Evolutionary conservation across 1,140 invertebrate species (phyloP), one percentile per base, ranked within the genome.

Genomic region (Proctacanthus coquilletti): DNA sequence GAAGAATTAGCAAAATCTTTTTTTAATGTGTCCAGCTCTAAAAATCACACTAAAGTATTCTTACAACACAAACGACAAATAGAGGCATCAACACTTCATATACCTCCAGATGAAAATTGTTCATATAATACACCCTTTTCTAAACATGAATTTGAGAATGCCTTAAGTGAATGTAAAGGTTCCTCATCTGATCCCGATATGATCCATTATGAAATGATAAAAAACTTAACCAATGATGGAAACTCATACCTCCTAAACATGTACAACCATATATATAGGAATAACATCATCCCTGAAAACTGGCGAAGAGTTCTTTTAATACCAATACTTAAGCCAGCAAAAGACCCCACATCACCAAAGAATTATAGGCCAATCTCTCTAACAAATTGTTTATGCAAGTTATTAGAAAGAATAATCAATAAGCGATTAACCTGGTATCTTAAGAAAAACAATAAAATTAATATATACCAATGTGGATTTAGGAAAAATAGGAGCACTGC

Each of bases 291-390:
- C n/a, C n/a, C n/a, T n/a, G n/a, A n/a, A n/a, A n/a, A n/a, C n/a
- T n/a, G n/a, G n/a, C n/a, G n/a, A n/a, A n/a, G n/a, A n/a, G n/a
- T n/a, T n/a, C n/a, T n/a, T n/a, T n/a, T n/a, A n/a, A n/a, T n/a
- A n/a, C n/a, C n/a, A n/a, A n/a, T n/a, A n/a, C n/a, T n/a, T n/a
- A n/a, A n/a, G n/a, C n/a, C n/a, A n/a, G n/a, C n/a, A n/a, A n/a
- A n/a, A n/a, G n/a, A n/a, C n/a, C n/a, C n/a, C n/a, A n/a, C n/a
- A n/a, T n/a, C n/a, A n/a, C n/a, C 30, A 2, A 30, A 30, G n/a
- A 50, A 47, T 31, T 36, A 47, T 3, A 35, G 47, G 17, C 50
- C 49, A 0, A 49, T 50, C n/a, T 42, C 43, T 3, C 19, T 50
- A 1, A 44, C 44, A 4, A 21, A 42, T 4, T 47, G 40, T 32